Evolutionary conservation across 1,140 invertebrate species (phyloP).

Genomic region (Eupeodes corollae): DNA sequence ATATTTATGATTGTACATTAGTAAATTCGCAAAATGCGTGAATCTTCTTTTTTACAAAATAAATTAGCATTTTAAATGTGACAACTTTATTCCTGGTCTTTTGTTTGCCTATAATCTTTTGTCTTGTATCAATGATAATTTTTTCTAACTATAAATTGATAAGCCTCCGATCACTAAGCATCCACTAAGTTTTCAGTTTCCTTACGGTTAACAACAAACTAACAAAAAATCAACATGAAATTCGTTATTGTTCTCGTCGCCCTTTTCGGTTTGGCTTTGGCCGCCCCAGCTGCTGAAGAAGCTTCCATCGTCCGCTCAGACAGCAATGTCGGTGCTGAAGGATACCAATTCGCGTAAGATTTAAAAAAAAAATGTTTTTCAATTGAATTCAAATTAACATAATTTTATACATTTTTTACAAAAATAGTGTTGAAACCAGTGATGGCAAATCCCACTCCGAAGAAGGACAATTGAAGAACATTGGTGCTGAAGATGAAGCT

Average conservation of each 20-base stretch:
- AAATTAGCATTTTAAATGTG: too few relatives aligned
- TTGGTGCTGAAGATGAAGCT: slow-evolving; percentile 40
- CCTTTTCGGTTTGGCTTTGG: slow-evolving; percentile 8
- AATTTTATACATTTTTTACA: neutral
- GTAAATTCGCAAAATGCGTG: too few relatives aligned
- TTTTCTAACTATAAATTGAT: too few relatives aligned
- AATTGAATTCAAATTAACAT: too few relatives aligned
- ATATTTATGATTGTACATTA: too few relatives aligned
- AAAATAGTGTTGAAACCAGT: slow-evolving; percentile 40
- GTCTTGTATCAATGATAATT: too few relatives aligned
- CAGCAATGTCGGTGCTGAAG: slow-evolving; percentile 29
- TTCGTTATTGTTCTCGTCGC: slow-evolving; percentile 15
- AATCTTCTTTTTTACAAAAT: too few relatives aligned
- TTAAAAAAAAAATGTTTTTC: neutral
- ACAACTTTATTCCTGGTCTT: too few relatives aligned
- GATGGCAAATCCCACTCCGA: slow-evolving; percentile 52
- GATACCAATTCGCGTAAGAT: slow-evolving; percentile 35
- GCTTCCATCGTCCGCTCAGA: slow-evolving; percentile 23
- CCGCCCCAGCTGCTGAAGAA: slow-evolving; percentile 17
- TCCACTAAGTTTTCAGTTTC: too few relatives aligned
- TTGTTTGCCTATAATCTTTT: too few relatives aligned
- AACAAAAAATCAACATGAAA: slow-evolving; percentile 21
- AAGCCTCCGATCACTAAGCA: too few relatives aligned
- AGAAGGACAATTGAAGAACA: slow-evolving; percentile 43
- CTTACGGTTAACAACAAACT: neutral